Percentiles rank a stretch among this genome's conserved stretches.
These are phyloP conservation scores for Pangasius larnaudii DNA, from an alignment of 2,797 vertebrate species.

Conservation along the genomic window DNA sequence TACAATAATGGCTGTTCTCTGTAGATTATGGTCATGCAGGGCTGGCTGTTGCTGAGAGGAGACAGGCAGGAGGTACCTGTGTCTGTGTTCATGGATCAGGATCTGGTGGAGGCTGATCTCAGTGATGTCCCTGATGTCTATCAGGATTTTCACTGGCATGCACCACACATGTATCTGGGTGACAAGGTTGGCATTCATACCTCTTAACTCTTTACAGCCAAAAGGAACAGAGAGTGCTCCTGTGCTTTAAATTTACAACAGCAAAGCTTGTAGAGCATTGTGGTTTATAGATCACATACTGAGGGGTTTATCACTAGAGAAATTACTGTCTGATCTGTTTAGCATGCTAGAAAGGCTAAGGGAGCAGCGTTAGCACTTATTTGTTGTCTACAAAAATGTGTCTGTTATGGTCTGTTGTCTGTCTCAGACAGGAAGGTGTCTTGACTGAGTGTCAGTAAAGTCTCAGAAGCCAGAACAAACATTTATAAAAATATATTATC, in stretches of 20 bases:
- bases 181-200: conserved; percentile 79
- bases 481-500: neutral
- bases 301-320: neutral
- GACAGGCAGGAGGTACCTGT: conserved; percentile 86
- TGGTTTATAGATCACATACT: neutral
- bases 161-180: conserved; percentile 86
- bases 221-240: neutral
- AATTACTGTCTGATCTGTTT: neutral
- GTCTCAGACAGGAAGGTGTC: conserved; percentile 34
- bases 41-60: conserved; percentile 84
- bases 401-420: neutral
- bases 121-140: conserved; percentile 80
- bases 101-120: conserved; percentile 84
- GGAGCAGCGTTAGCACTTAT: neutral
- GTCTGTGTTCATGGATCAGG: conserved; percentile 65
- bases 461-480: neutral
- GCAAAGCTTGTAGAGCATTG: neutral
- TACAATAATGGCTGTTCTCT: neutral
- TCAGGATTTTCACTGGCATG: conserved; percentile 93
- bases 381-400: neutral
- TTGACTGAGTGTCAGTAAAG: neutral
- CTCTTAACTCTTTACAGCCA: neutral
- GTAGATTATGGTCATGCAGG: conserved; percentile 86
- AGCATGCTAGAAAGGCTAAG: neutral
- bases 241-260: neutral